phyloP scores from a whole-genome alignment of 2,113 vertebrate species.

The Ictidomys tridecemlineatus region DNA sequence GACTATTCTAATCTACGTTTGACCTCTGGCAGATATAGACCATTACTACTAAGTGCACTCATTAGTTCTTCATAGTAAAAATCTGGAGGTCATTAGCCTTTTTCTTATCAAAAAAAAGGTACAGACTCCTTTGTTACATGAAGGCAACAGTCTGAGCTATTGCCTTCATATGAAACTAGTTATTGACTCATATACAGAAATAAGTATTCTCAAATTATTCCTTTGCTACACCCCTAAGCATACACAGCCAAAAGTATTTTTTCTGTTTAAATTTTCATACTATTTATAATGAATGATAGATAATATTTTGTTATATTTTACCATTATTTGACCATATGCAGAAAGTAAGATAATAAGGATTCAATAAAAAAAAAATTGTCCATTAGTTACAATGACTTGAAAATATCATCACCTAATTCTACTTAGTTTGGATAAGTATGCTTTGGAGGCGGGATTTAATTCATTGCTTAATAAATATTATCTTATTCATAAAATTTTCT shows the following conservation, averaged over 20 bases:
- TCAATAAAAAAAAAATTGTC: background rate
- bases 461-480: background rate
- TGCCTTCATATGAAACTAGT: background rate
- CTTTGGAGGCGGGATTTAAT: background rate
- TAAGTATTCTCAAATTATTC: background rate
- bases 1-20: background rate
- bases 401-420: background rate
- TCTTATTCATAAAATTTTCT: background rate
- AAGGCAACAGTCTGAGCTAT: background rate
- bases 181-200: background rate
- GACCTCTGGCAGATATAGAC: background rate
- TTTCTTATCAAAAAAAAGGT: background rate
- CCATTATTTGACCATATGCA: background rate
- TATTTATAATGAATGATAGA: background rate
- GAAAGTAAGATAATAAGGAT: background rate
- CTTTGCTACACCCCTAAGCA: background rate
- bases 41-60: background rate
- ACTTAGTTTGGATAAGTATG: background rate
- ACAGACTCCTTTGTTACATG: background rate
- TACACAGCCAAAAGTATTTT: background rate
- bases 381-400: background rate
- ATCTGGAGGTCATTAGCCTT: background rate
- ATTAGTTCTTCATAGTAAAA: background rate
- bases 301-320: background rate
- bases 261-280: background rate